Conservation (phyloP, 1,140 invertebrate genomes). For the Bombus affinis region DNA sequence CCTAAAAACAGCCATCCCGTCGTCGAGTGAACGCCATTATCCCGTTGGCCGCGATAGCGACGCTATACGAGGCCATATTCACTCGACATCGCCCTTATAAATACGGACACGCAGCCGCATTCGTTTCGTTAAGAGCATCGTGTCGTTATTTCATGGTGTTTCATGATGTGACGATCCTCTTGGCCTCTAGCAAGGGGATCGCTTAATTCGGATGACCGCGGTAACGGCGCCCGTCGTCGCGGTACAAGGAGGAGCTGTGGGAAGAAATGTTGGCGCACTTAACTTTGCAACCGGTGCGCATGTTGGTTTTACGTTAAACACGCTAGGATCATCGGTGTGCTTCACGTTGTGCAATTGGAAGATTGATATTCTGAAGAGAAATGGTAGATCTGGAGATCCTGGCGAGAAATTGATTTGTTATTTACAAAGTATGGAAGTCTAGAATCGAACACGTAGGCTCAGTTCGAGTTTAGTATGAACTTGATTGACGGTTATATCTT, state of each 20-base stretch:
- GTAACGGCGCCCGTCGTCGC: not conserved
- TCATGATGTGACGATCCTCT: conserved; percentile 19
- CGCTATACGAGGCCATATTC: conserved; percentile 65
- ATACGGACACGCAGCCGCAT: conserved; percentile 49
- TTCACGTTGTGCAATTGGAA: too few relatives aligned
- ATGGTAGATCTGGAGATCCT: too few relatives aligned
- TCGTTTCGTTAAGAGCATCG: conserved; percentile 43
- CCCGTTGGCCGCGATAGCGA: conserved; percentile 35
- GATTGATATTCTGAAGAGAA: too few relatives aligned
- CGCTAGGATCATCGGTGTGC: not conserved
- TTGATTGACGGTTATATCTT: too few relatives aligned
- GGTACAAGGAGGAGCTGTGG: not conserved
- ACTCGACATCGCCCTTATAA: conserved; percentile 59
- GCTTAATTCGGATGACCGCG: conserved; percentile 31
- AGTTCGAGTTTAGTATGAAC: too few relatives aligned
- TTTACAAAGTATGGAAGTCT: too few relatives aligned
- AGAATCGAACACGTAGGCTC: too few relatives aligned
- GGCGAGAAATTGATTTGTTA: too few relatives aligned
- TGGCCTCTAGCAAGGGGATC: conserved; percentile 7
- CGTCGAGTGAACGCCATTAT: conserved; percentile 57
- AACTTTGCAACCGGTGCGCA: not conserved
- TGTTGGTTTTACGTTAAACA: not conserved
- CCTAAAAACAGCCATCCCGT: conserved; percentile 35
- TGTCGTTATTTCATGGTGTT: conserved; percentile 30
- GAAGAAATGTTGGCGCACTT: not conserved